Evolutionary conservation across 1,140 invertebrate genomes (phyloP).

Genomic region (Schlechtendalia chinensis): DNA sequence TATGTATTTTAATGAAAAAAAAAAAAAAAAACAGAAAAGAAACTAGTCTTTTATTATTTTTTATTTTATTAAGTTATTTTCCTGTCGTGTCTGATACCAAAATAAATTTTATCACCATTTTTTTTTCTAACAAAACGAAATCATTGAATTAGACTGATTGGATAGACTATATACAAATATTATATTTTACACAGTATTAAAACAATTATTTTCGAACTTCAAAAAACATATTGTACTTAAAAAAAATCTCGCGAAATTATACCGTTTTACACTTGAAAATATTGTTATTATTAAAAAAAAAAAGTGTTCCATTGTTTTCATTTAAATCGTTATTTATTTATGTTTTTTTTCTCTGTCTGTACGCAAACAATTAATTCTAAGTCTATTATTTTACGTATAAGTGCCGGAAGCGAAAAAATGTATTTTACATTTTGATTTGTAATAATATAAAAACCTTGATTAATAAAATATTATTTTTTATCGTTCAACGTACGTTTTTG

Average conservation of each 20-base stretch:
- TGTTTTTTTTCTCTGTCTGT: constrained; percentile 22
- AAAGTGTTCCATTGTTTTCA: constrained; percentile 23
- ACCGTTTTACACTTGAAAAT: not conserved
- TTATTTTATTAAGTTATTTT: constrained; percentile 47
- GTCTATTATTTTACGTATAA: constrained; percentile 47
- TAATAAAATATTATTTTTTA: constrained; percentile 47
- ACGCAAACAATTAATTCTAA: constrained; percentile 31
- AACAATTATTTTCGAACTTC: constrained; percentile 12
- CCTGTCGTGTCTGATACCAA: constrained; percentile 26
- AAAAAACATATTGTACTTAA: constrained; percentile 24
- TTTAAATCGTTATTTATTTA: constrained; percentile 14
- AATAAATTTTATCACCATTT: constrained; percentile 42
- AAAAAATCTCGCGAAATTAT: constrained; percentile 23
- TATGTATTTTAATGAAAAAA: constrained; percentile 35
- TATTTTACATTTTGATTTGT: constrained; percentile 49
- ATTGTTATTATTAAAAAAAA: not conserved
- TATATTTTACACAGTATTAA: constrained; percentile 43
- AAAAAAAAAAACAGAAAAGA: constrained; percentile 7
- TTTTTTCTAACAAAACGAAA: constrained; percentile 37
- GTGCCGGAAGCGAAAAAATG: constrained; percentile 37
- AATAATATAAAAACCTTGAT: constrained; percentile 31
- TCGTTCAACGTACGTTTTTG: constrained; percentile 21
- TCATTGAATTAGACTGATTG: constrained; percentile 48
- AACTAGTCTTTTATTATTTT: constrained; percentile 46
- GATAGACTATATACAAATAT: constrained; percentile 26